Evolutionary conservation across 2,797 vertebrate species (phyloP).

Genomic region (Scarus forsteni): DNA sequence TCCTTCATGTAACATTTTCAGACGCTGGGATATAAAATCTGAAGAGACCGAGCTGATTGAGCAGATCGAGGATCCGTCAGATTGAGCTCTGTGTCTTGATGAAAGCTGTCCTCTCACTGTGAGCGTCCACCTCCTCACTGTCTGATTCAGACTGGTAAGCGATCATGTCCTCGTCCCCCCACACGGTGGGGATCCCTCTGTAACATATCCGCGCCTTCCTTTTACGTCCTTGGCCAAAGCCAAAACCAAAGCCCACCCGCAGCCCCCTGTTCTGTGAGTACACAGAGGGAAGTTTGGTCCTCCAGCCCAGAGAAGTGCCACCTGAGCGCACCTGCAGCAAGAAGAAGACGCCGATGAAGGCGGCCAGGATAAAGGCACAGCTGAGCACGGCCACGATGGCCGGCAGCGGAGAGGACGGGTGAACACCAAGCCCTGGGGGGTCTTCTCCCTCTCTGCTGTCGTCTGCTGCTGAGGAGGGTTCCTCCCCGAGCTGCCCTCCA

Average conservation of each 20-base stretch:
- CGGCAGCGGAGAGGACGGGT: constrained; percentile 80
- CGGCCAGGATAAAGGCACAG: constrained; percentile 90
- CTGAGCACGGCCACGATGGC: constrained; percentile 88
- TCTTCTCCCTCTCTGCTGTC: constrained; percentile 22
- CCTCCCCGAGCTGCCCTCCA: constrained; percentile 21
- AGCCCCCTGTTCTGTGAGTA: constrained; percentile 71
- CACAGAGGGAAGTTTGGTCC: constrained; percentile 90
- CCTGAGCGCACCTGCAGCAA: constrained; percentile 90
- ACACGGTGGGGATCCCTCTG: constrained; percentile 94
- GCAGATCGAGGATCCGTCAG: constrained; percentile 75
- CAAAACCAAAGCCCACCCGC: constrained; percentile 78
- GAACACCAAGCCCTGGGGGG: constrained; percentile 28
- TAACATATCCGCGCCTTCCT: constrained; percentile 90
- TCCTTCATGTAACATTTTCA: constrained; percentile 11
- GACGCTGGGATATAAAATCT: constrained; percentile 23
- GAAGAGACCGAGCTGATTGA: constrained; percentile 5
- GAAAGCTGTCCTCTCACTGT: constrained; percentile 94
- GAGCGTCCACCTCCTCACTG: constrained; percentile 88
- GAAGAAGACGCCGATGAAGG: constrained; percentile 90
- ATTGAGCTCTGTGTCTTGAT: constrained; percentile 96
- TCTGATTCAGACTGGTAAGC: constrained; percentile 90
- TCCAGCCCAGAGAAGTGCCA: constrained; percentile 81
- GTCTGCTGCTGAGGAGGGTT: constrained; percentile 29
- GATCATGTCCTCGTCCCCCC: constrained; percentile 90
- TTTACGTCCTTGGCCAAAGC: constrained; percentile 77